Percentiles rank a stretch among this genome's conserved stretches.
These are phyloP conservation scores for Bombyx mandarina DNA, from an alignment of 1,140 invertebrate species.

Conservation along the genomic window DNA sequence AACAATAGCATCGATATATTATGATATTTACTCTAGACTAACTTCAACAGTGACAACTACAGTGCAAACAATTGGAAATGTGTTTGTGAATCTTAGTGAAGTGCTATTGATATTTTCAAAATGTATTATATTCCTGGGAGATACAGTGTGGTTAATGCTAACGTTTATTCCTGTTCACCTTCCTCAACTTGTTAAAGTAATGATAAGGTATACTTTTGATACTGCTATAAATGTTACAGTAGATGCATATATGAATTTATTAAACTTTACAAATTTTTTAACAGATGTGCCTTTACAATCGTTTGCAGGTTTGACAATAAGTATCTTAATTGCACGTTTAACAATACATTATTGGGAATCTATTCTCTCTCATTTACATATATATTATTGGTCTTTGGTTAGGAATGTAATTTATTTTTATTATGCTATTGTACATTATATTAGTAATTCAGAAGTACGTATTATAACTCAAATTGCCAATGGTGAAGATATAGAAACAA, in stretches of 20 bases:
- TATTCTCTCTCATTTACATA: slow-evolving; percentile 27
- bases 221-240: slow-evolving; percentile 24
- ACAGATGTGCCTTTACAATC: slow-evolving; percentile 64
- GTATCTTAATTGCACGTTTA: slow-evolving; percentile 41
- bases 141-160: slow-evolving; percentile 50
- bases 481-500: slow-evolving; percentile 28
- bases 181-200: slow-evolving; percentile 35
- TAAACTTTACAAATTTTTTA: slow-evolving; percentile 54
- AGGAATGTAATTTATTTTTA: slow-evolving; percentile 48
- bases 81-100: slow-evolving; percentile 32
- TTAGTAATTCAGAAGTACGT: slow-evolving; percentile 49
- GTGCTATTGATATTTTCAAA: slow-evolving; percentile 37
- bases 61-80: slow-evolving; percentile 23
- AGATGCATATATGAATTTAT: slow-evolving; percentile 39
- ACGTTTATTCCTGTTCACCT: slow-evolving; percentile 57
- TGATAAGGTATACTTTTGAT: slow-evolving; percentile 30
- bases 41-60: slow-evolving; percentile 19
- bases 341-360: slow-evolving; percentile 41
- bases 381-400: slow-evolving; percentile 43
- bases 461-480: slow-evolving; percentile 44
- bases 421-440: slow-evolving; percentile 52
- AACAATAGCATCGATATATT: slow-evolving; percentile 7
- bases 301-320: slow-evolving; percentile 47
- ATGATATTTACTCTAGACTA: slow-evolving; percentile 21
- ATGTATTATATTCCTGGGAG: slow-evolving; percentile 41